phyloP scores from a whole-genome alignment of 37 sponge, comb jelly and placozoan genomes.

The Geodia barretti region DNA sequence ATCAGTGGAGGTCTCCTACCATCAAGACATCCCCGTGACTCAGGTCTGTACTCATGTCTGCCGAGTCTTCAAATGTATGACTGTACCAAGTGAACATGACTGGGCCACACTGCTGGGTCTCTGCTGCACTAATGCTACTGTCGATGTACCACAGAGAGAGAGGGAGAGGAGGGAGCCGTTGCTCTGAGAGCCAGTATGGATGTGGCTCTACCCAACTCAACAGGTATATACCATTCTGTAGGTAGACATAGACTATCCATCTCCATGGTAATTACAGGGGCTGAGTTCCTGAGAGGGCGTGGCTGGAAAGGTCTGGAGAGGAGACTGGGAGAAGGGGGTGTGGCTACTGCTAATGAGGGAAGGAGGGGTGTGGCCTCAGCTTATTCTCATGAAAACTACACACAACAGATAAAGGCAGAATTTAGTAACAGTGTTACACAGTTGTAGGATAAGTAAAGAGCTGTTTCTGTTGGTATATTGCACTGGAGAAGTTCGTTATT shows the following conservation, averaged over 20 bases:
- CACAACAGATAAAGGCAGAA: neutral
- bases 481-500: too few species aligned
- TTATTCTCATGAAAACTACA: conserved; percentile 63
- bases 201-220: conserved; percentile 29
- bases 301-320: conserved; percentile 84
- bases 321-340: conserved; percentile 75
- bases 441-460: neutral
- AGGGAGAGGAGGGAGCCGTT: conserved; percentile 3
- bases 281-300: conserved; percentile 56
- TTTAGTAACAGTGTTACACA: neutral
- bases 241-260: neutral
- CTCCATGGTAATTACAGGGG: conserved; percentile 5
- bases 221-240: conserved; percentile 10
- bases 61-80: neutral
- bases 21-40: conserved; percentile 9
- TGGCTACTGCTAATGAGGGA: conserved; percentile 57
- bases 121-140: too few species aligned
- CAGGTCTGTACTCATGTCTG: neutral
- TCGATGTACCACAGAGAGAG: too few species aligned
- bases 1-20: conserved; percentile 56
- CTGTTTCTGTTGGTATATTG: neutral
- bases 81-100: neutral
- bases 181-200: conserved; percentile 22
- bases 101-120: neutral
- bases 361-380: conserved; percentile 52